Conservation (phyloP, 2,888 invertebrate species). For the Cremastobaeus sp. region DNA sequence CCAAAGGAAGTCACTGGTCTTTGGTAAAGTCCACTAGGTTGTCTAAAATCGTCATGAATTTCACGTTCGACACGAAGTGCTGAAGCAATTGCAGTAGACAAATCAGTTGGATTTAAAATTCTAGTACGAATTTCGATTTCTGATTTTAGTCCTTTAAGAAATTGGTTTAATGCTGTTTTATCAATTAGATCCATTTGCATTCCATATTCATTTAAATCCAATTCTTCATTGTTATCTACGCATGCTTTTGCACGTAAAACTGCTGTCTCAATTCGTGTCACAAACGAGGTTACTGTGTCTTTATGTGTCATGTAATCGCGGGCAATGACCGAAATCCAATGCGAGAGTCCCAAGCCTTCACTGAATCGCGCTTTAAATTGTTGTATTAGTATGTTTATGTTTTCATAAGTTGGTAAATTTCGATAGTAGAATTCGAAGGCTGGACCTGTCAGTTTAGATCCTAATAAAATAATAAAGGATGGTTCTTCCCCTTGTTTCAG, state of each 20-base stretch:
- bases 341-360: too few relatives aligned
- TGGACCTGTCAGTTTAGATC: not conserved
- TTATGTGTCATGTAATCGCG: not conserved
- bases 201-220: too few relatives aligned
- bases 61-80: too few relatives aligned
- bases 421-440: not conserved
- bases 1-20: too few relatives aligned
- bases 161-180: not conserved
- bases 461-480: not conserved
- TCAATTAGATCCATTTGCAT: not conserved
- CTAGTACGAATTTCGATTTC: not conserved
- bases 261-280: not conserved
- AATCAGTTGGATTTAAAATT: not conserved
- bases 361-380: not conserved
- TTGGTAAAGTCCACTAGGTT: too few relatives aligned
- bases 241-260: too few relatives aligned
- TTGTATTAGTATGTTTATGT: not conserved
- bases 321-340: not conserved
- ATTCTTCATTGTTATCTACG: not conserved
- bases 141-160: not conserved
- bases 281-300: not conserved
- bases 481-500: not conserved
- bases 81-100: not conserved
- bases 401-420: not conserved
- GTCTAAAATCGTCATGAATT: too few relatives aligned